These are phyloP conservation scores for Pollenia griseotomentosa DNA, from an alignment of 2,888 invertebrate genomes.

Conservation along the genomic window DNA sequence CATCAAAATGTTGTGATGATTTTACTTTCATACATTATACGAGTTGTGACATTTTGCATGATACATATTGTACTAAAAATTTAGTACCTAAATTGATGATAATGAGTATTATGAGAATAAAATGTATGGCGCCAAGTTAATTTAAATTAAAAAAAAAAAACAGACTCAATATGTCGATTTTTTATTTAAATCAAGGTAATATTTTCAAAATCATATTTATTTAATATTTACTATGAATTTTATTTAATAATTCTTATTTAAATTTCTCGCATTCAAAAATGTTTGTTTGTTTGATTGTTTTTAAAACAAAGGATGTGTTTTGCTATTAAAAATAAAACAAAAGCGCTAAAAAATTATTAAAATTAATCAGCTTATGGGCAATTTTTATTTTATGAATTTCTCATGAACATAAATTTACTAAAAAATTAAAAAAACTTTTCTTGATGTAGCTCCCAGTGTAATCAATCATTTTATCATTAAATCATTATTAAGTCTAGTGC, in stretches of 20 bases:
- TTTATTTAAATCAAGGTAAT: conserved; percentile 43
- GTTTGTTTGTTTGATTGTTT: neutral
- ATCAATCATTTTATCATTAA: conserved; percentile 62
- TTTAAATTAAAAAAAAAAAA: conserved; percentile 25
- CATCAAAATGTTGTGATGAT: neutral
- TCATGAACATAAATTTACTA: conserved; percentile 45
- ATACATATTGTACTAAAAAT: conserved; percentile 30
- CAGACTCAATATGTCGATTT: conserved; percentile 50
- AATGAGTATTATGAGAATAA: conserved; percentile 28
- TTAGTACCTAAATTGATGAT: conserved; percentile 5
- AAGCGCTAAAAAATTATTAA: conserved; percentile 19
- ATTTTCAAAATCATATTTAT: conserved; percentile 16
- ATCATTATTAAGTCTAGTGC: conserved; percentile 42
- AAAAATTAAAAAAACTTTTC: conserved; percentile 21
- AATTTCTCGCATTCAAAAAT: conserved; percentile 26
- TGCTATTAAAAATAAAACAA: conserved; percentile 10
- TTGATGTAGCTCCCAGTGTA: conserved; percentile 7
- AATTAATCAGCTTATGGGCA: conserved; percentile 57
- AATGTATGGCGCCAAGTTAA: conserved; percentile 64
- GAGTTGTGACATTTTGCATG: neutral
- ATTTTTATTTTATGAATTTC: conserved; percentile 41
- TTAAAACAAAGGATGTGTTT: conserved; percentile 63
- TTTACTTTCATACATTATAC: neutral
- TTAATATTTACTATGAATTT: conserved; percentile 27
- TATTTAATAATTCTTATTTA: conserved; percentile 18